These are phyloP conservation scores for Hoplias malabaricus DNA, from an alignment of 2,113 vertebrate genomes.

Conservation along the genomic window DNA sequence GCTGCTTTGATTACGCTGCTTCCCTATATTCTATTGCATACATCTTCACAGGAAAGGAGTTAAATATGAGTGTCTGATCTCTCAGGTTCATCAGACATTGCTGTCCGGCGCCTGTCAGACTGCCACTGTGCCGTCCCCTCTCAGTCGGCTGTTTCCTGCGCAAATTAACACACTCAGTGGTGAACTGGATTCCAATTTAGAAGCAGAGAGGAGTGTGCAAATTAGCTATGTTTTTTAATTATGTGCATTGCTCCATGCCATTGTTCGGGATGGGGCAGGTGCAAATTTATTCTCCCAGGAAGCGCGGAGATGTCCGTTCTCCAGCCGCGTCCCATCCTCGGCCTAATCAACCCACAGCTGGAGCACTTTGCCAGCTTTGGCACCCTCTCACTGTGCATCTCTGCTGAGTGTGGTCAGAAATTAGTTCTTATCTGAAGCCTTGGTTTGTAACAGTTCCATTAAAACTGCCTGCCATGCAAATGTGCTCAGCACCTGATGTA, in stretches of 20 bases:
- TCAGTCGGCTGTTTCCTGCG: slow-evolving; percentile 89
- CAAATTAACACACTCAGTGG: slow-evolving; percentile 99
- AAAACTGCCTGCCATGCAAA: slow-evolving; percentile 78
- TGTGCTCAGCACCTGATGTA: slow-evolving; percentile 79
- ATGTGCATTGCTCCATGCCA: slow-evolving; percentile 82
- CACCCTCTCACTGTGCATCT: slow-evolving; percentile 81
- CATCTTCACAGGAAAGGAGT: slow-evolving; percentile 20
- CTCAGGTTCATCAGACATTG: slow-evolving; percentile 16
- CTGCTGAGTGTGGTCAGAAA: slow-evolving; percentile 85
- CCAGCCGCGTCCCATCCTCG: slow-evolving; percentile 84
- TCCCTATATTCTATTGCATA: slow-evolving; percentile 41
- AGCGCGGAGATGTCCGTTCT: slow-evolving; percentile 77
- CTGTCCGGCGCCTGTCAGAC: slow-evolving; percentile 82
- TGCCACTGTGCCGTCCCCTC: slow-evolving; percentile 81
- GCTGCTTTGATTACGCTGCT: slow-evolving; percentile 63
- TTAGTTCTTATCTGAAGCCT: slow-evolving; percentile 90
- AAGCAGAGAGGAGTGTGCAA: slow-evolving; percentile 86
- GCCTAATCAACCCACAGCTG: slow-evolving; percentile 88
- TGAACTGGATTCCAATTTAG: slow-evolving; percentile 94
- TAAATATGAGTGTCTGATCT: slow-evolving; percentile 32
- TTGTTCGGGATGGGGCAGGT: slow-evolving; percentile 84
- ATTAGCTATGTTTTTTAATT: slow-evolving; percentile 97
- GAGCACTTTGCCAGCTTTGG: slow-evolving; percentile 84
- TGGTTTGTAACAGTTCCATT: slow-evolving; percentile 92
- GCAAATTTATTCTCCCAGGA: slow-evolving; percentile 90